Percentiles rank a stretch among this genome's conserved stretches.
Conservation (phyloP, 2,797 vertebrate species). For the Pitangus sulphuratus region DNA sequence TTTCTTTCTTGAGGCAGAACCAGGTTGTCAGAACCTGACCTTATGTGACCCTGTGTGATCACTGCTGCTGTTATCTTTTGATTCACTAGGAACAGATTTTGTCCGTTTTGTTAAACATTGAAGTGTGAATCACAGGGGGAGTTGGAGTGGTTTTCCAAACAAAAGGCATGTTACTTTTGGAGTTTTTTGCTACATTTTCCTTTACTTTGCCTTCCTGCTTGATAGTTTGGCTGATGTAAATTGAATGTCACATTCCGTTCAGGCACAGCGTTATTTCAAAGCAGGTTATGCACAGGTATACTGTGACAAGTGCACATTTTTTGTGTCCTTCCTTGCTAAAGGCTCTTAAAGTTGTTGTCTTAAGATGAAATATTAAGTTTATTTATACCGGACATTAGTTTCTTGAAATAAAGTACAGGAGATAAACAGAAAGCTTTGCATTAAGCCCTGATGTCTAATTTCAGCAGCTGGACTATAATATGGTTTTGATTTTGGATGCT, state of each 20-base stretch:
- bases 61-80: neutral
- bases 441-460: neutral
- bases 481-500: neutral
- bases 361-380: neutral
- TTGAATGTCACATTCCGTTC: fast-evolving
- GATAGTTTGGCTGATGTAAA: neutral
- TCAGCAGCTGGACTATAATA: neutral
- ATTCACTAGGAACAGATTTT: neutral
- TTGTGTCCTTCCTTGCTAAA: neutral
- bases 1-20: neutral
- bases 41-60: neutral
- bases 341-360: neutral
- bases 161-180: neutral
- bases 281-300: neutral
- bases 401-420: neutral
- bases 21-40: neutral
- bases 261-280: neutral
- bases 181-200: neutral
- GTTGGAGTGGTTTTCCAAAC: neutral
- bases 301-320: neutral
- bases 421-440: neutral
- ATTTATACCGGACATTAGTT: neutral
- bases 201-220: neutral
- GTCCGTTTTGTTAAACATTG: neutral
- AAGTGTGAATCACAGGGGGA: neutral